phyloP scores from a whole-genome alignment of 2,888 invertebrate species.

The Aporophyla nigra region DNA sequence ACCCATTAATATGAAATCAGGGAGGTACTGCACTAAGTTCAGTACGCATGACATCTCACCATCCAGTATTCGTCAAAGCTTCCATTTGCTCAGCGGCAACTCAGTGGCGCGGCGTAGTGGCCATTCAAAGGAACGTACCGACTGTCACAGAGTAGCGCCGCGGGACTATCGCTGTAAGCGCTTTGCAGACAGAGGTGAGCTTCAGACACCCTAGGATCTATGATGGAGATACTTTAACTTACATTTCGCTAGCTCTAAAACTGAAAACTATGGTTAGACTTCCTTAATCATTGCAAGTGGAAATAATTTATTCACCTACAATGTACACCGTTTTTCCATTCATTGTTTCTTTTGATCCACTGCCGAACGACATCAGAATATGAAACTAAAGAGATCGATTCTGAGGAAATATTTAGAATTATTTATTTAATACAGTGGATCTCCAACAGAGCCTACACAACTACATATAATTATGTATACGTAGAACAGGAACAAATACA shows the following conservation, averaged over 20 bases:
- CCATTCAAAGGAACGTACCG: no score
- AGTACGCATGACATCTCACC: not conserved
- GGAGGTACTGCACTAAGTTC: not conserved
- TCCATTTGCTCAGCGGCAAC: not conserved
- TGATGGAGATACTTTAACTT: not conserved
- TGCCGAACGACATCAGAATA: not conserved
- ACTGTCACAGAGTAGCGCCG: slow-evolving; percentile 4
- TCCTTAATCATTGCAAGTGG: not conserved
- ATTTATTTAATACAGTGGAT: no score
- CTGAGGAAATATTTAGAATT: not conserved
- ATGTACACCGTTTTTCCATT: not conserved
- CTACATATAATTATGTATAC: no score
- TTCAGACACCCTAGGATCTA: not conserved
- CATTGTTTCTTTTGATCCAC: not conserved
- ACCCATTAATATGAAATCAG: not conserved
- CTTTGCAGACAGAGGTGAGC: not conserved
- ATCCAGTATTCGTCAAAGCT: not conserved
- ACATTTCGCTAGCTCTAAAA: not conserved
- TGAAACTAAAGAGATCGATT: not conserved
- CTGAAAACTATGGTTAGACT: not conserved
- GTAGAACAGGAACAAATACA: not conserved
- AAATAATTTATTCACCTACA: not conserved
- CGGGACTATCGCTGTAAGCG: not conserved
- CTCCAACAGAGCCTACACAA: no score
- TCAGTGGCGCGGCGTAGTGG: not conserved